These are phyloP conservation scores for Pseudomyrmex sp. DNA, from an alignment of 1,140 invertebrate genomes.

Conservation along the genomic window DNA sequence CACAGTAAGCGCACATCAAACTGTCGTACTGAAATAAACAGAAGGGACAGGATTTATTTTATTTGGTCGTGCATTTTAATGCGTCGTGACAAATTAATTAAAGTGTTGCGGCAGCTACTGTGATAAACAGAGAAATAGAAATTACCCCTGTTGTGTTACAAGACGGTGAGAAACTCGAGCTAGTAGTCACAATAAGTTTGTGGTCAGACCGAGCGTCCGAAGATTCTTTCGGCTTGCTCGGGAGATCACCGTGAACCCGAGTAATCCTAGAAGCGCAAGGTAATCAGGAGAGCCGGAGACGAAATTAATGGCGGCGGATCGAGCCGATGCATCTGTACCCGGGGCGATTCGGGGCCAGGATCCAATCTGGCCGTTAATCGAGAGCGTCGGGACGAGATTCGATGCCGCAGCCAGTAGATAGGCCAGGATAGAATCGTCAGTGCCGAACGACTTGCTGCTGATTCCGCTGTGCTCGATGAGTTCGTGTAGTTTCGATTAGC, in stretches of 20 bases:
- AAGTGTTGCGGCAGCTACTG: neutral
- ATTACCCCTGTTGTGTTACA: conserved; percentile 4
- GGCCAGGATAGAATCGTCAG: conserved; percentile 37
- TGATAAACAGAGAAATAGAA: neutral
- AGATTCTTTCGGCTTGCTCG: conserved; percentile 63
- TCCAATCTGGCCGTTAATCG: conserved; percentile 78
- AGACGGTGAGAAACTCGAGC: conserved; percentile 8
- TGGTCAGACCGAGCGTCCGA: conserved; percentile 49
- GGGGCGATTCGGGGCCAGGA: conserved; percentile 69
- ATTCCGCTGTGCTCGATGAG: conserved; percentile 34
- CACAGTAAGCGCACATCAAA: no score
- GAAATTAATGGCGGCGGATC: conserved; percentile 76
- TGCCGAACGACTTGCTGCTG: conserved; percentile 30
- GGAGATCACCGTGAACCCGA: conserved; percentile 33
- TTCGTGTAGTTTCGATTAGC: conserved; percentile 50
- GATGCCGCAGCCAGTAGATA: conserved; percentile 62
- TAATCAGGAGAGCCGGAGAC: conserved; percentile 70
- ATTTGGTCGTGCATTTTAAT: no score
- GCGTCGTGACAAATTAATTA: neutral
- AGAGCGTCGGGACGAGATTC: conserved; percentile 67
- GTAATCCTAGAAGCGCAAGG: conserved; percentile 72
- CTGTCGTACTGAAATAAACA: no score
- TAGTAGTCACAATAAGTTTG: conserved; percentile 66
- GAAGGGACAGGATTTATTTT: no score
- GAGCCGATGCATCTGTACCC: conserved; percentile 75